These are phyloP conservation scores for Alviniconcha strummeri DNA, from an alignment of 2,888 invertebrate species.

Conservation along the genomic window DNA sequence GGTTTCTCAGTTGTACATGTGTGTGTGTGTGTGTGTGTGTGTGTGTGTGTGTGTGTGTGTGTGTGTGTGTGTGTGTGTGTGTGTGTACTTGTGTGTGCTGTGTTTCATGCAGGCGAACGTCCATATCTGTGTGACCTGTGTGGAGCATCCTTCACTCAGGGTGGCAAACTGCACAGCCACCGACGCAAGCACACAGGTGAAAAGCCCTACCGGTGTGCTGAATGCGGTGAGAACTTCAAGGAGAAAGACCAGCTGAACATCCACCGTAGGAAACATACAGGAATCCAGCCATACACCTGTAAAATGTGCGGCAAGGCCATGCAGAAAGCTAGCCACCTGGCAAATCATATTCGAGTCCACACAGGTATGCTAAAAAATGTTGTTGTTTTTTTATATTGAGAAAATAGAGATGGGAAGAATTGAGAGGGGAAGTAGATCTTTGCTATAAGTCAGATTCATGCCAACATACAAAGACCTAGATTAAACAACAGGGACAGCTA, in stretches of 20 bases:
- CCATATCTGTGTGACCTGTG: conserved; percentile 42
- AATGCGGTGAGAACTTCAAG: conserved; percentile 36
- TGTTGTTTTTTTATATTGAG: not conserved
- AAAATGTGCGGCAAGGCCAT: conserved; percentile 33
- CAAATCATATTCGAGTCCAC: conserved; percentile 21
- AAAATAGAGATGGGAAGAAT: not conserved
- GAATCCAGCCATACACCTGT: conserved; percentile 36
- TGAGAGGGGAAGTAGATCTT: not conserved
- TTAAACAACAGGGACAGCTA: no score
- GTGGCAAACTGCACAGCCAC: conserved; percentile 30
- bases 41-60: no score
- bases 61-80: no score
- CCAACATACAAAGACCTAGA: no score
- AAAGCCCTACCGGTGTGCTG: conserved; percentile 34
- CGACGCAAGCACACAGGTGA: conserved; percentile 37
- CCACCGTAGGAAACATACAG: conserved; percentile 37
- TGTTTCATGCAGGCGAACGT: conserved; percentile 33
- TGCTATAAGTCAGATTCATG: not conserved
- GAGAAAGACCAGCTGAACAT: conserved; percentile 33
- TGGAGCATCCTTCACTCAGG: conserved; percentile 35
- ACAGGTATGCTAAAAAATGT: conserved; percentile 2
- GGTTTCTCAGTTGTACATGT: no score
- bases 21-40: no score
- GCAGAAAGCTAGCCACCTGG: conserved; percentile 20
- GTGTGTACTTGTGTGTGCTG: no score